A percentile compares a stretch with the other conserved stretches of the same genome.
These are phyloP conservation scores for Cynaeus angustus DNA, from an alignment of 2,888 invertebrate species.

Conservation along the genomic window DNA sequence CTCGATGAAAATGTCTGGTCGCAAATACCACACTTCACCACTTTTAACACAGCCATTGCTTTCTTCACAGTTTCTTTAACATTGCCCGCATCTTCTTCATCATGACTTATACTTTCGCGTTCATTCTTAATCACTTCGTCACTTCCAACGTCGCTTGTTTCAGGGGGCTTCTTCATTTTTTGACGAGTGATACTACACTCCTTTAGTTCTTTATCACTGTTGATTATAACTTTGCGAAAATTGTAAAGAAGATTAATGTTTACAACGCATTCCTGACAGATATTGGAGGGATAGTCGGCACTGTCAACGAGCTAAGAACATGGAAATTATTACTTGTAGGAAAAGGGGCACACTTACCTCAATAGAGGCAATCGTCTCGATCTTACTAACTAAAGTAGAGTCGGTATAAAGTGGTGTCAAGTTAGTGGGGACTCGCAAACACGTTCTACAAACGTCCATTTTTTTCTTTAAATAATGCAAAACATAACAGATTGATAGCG, in stretches of 20 bases:
- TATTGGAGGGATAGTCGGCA: conserved; percentile 57
- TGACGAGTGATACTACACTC: conserved; percentile 49
- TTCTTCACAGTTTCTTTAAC: conserved; percentile 35
- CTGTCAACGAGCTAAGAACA: conserved; percentile 50
- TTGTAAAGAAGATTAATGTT: conserved; percentile 62
- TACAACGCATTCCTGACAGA: conserved; percentile 61
- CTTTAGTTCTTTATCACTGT: conserved; percentile 58
- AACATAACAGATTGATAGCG: too few species aligned
- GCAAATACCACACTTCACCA: conserved; percentile 58
- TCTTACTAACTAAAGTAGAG: conserved; percentile 56
- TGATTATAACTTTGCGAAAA: conserved; percentile 62
- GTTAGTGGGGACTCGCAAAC: conserved; percentile 27
- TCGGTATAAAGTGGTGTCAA: conserved; percentile 23
- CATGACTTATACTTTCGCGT: not conserved
- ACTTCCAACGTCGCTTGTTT: not conserved
- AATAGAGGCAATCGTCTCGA: conserved; percentile 60
- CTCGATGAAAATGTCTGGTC: conserved; percentile 58
- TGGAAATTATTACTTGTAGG: not conserved
- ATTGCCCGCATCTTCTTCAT: conserved; percentile 33
- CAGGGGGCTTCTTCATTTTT: conserved; percentile 20
- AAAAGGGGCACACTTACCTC: conserved; percentile 53
- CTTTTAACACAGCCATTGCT: conserved; percentile 26
- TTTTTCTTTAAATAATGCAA: conserved; percentile 8
- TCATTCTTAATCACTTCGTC: not conserved
- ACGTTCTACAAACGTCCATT: conserved; percentile 43